Base-by-base conservation (phyloP, 2,888 invertebrate species). In the Chalcis sispes region DNA sequence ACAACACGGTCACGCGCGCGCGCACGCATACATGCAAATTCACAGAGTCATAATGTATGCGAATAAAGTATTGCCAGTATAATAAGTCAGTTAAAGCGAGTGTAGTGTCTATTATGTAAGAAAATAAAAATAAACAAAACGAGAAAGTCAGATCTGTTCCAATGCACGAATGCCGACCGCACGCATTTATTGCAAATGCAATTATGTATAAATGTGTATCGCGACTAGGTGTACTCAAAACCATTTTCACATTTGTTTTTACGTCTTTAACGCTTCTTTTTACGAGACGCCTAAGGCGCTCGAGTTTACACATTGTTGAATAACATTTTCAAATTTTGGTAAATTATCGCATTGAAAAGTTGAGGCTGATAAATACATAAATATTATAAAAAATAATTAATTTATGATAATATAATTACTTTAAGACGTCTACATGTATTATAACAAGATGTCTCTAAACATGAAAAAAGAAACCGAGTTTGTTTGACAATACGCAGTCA, bases 31-130 rank as follows among this genome's bases (percentile, higher is more conserved):
- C 10, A 73, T 75, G 73, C 79, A 72, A n/a, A n/a, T n/a, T n/a
- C n/a, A n/a, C 80, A 80, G 79, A 82, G n/a, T n/a, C n/a, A n/a
- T n/a, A n/a, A n/a, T n/a, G 82, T 80, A 80, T 82, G 83, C 72
- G 80, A 80, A 77, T 78, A 82, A 83, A 81, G 79, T 80, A 82
- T 82, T 48, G 82, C 80, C 80, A 77, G 75, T 79, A 74, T 54
- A 75, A n/a, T n/a, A 78, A 64, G 77, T 79, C 71, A 79, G 62
- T 74, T 56, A 64, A 74, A 59, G 58, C 58, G 42, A 70, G 56
- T 74, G 56, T 72, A 75, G 69, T 65, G 61, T 72, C 56, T 66
- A 65, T 64, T 59, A 65, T 40, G 36, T 72, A 56, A 36, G 54
- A 64, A 29, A 25, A 48, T 8, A 29, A 64, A 59, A 48, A 50